A percentile compares a stretch with the other conserved stretches of the same genome.
Evolutionary conservation across 2,888 invertebrate species (phyloP).

Genomic region (Tetragonisca angustula): DNA sequence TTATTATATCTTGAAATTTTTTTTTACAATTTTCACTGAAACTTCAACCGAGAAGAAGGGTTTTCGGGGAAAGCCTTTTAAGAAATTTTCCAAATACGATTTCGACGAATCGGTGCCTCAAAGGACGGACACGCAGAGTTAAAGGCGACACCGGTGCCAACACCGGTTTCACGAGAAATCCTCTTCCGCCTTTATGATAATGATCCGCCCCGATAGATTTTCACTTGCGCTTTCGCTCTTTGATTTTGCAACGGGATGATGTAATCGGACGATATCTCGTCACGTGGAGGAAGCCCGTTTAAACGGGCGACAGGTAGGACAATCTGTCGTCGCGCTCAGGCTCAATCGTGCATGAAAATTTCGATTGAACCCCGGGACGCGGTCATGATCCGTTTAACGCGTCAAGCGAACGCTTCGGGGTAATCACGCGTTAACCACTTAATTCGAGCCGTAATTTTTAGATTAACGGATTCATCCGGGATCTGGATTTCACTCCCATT

Average conservation of each 20-base stretch:
- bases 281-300: slow-evolving; percentile 43
- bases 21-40: no score
- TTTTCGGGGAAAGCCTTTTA: no score
- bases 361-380: slow-evolving; percentile 52
- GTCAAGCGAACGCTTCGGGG: slow-evolving; percentile 40
- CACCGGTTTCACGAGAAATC: not conserved
- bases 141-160: no score
- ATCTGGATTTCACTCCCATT: not conserved
- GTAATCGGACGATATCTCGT: slow-evolving; percentile 24
- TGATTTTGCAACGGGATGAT: not conserved
- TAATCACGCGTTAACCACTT: slow-evolving; percentile 56
- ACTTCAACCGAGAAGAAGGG: no score
- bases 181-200: not conserved
- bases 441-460: slow-evolving; percentile 50
- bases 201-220: not conserved
- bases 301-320: slow-evolving; percentile 56
- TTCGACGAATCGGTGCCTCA: no score
- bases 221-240: not conserved
- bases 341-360: slow-evolving; percentile 61
- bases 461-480: slow-evolving; percentile 33
- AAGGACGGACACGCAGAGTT: no score
- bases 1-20: no score
- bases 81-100: no score
- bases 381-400: slow-evolving; percentile 60
- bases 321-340: slow-evolving; percentile 51